A percentile compares a stretch with the other conserved stretches of the same genome.
phyloP scores from a whole-genome alignment of 2,797 vertebrate species.

The Furcifer pardalis region DNA sequence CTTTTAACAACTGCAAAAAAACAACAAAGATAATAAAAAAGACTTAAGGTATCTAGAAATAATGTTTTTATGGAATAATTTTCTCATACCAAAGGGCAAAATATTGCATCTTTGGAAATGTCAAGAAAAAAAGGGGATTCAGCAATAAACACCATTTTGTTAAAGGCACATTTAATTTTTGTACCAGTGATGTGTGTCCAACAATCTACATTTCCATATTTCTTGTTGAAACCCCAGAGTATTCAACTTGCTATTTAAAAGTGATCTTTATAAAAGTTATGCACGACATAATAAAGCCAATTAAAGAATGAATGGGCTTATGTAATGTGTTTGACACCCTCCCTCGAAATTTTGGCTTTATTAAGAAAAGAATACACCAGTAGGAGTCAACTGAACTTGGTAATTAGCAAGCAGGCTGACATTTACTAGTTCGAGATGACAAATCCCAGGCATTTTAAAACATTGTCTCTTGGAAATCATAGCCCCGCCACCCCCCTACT shows the following conservation, averaged over 20 bases:
- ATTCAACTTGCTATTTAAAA: not conserved
- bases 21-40: too few species aligned
- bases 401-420: constrained; percentile 59
- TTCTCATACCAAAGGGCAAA: constrained; percentile 27
- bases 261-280: not conserved
- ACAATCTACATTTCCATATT: constrained; percentile 26
- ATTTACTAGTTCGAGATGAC: constrained; percentile 62
- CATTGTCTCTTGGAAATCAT: constrained; percentile 40
- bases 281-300: constrained; percentile 8
- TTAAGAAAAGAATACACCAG: constrained; percentile 18
- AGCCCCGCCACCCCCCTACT: constrained; percentile 22
- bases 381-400: constrained; percentile 43
- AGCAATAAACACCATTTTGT: not conserved
- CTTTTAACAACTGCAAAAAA: constrained; percentile 17
- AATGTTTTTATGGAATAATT: constrained; percentile 36
- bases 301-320: constrained; percentile 18
- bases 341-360: constrained; percentile 43
- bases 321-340: constrained; percentile 29
- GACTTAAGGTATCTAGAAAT: constrained; percentile 6
- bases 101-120: constrained; percentile 38
- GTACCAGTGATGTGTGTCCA: not conserved
- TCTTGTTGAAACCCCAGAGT: not conserved
- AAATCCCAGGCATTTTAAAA: constrained; percentile 64
- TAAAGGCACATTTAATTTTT: constrained; percentile 5
- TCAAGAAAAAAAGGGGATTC: constrained; percentile 19